Base-by-base conservation (phyloP, 2,113 vertebrate species). In the Thermophis baileyi region DNA sequence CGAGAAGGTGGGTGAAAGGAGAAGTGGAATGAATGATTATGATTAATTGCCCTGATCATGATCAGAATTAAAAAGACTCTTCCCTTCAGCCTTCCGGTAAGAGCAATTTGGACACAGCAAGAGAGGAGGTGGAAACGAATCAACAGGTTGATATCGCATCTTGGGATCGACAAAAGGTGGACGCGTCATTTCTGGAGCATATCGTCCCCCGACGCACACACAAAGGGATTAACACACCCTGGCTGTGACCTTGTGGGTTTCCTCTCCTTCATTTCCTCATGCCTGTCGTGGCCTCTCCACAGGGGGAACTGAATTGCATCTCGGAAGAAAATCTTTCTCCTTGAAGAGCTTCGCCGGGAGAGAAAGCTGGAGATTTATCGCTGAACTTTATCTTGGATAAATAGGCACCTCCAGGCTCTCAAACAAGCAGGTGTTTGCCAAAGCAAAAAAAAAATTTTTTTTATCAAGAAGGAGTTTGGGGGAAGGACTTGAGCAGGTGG, bases 151-250 rank as follows among this genome's bases (percentile, higher is more conserved):
- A 63, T 1, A 63, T n/a, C 4, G 11, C 30, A n/a, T 30, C 60
- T 30, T n/a, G 30, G 60, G 11, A 49, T 53, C 1, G 20, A 50
- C 20, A 25, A 51, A 53, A 51, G 10, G 7, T 16, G 30, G 18
- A 2, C 0, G 14, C 2, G 27, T 50, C 16, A 8, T 2, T 12
- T 20, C 24, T 2, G 24, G 16, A 54, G 47, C 30, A 88, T 30
- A 44, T 3, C 11, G 16, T 40, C n/a, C 8, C 1, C 24, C 9
- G 1, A 7, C 0, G 5, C 53, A 18, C 9, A n/a, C 2, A 11
- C 1, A 8, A 20, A 47, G 8, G 35, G 35, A 35, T 9, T 74
- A 51, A 4, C 6, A 22, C 86, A 92, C 20, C 57, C 86, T 53
- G 6, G 44, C 44, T 7, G 27, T 9, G 24, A 51, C 57, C 8